These are phyloP conservation scores for Callipepla californica DNA, from an alignment of 2,113 vertebrate species.

Conservation along the genomic window DNA sequence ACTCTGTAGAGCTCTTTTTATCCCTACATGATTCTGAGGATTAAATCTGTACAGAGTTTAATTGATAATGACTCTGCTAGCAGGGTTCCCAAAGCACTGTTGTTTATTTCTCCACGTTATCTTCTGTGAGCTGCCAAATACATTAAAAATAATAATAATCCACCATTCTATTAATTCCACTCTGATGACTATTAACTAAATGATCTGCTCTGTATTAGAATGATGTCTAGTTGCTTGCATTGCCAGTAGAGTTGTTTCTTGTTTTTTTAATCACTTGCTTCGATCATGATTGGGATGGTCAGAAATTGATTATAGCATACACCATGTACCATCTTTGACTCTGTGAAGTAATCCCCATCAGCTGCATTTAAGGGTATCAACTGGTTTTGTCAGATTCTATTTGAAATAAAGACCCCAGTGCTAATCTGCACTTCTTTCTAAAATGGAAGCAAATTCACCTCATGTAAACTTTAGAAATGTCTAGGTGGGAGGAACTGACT, in stretches of 20 bases:
- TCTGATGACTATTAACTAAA: background rate
- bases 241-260: background rate
- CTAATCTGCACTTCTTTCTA: background rate
- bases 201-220: background rate
- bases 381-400: background rate
- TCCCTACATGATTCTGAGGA: background rate
- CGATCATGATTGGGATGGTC: background rate
- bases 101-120: background rate
- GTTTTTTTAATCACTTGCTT: background rate
- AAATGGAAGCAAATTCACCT: background rate
- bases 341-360: background rate
- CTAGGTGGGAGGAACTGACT: background rate
- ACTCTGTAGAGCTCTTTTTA: background rate
- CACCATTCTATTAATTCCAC: background rate
- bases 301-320: background rate
- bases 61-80: background rate
- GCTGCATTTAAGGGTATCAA: background rate
- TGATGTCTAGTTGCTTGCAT: accelerated
- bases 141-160: background rate
- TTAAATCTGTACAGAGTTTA: background rate
- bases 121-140: background rate
- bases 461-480: accelerated
- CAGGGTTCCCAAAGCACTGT: background rate
- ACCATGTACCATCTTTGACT: accelerated
- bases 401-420: background rate